Conservation (phyloP, 2,888 invertebrate species). For the Vandiemenella viatica region DNA sequence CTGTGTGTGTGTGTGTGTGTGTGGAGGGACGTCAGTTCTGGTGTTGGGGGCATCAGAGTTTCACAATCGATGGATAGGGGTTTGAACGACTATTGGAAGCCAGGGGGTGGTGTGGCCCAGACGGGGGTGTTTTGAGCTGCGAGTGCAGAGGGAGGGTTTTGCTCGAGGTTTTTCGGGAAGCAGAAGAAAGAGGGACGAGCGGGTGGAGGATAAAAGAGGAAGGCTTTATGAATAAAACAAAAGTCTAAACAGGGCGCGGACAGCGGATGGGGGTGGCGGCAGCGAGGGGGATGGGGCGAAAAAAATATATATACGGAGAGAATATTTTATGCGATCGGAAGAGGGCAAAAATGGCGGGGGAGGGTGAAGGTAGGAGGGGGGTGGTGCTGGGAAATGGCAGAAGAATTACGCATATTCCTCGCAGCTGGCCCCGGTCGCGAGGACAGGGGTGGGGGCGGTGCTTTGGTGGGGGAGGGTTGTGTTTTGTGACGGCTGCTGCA, state of each 20-base stretch:
- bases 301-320: slow-evolving; percentile 17
- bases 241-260: slow-evolving; percentile 30
- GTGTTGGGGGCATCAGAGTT: slow-evolving; percentile 12
- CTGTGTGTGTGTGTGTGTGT: neutral
- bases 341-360: slow-evolving; percentile 10
- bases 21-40: neutral
- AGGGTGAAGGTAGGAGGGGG: slow-evolving; percentile 16
- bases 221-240: slow-evolving; percentile 34
- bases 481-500: too few species aligned
- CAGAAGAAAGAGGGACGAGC: neutral
- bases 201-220: neutral
- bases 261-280: slow-evolving; percentile 24
- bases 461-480: neutral
- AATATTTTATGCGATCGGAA: slow-evolving; percentile 20
- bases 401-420: slow-evolving; percentile 5
- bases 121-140: too few species aligned
- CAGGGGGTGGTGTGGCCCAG: neutral
- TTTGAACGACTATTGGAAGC: slow-evolving; percentile 10
- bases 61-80: slow-evolving; percentile 6
- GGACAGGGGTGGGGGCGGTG: neutral
- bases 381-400: slow-evolving; percentile 12
- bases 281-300: slow-evolving; percentile 10
- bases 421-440: too few species aligned
- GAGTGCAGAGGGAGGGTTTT: too few species aligned
- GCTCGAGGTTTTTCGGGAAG: too few species aligned